Evolutionary conservation across 2,888 invertebrate genomes (phyloP), one percentile per base, ranked within the genome.

Genomic region (Callinectes sapidus): DNA sequence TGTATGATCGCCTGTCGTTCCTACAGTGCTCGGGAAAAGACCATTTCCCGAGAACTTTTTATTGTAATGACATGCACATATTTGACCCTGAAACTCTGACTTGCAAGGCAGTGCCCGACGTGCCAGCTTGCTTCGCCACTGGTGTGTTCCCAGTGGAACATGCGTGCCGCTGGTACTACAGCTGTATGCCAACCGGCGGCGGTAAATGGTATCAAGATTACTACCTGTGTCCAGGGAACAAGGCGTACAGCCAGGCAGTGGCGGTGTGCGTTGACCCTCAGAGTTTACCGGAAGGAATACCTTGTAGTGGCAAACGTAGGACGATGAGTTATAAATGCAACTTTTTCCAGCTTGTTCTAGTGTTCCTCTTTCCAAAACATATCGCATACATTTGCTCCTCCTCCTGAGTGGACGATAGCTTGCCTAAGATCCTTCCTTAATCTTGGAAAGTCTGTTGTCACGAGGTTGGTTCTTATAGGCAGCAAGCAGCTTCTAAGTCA

Each of bases 131-230:
- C 42, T 39, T n/a, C 13, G 87, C 71, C 32, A 16, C 87, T 3
- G 91, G 91, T 18, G 87, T 87, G 23, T 91, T 91, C 39, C 48
- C 91, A 39, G 48, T 90, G 28, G 23, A n/a, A 32, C 32, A 48
- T 14, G 32, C 32, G 1, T 90, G 90, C 54, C 90, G 90, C 28
- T 90, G 90, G 90, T 90, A 66, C 85, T 90, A 90, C 35, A 90
- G 66, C 85, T 90, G 90, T 35, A 54, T 85, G 35, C 85, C 28
- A 35, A 18, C 23, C 55, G 54, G 54, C 16, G 42, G 55, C 32
- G 23, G 54, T 16, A 28, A 23, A 5, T 54, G 54, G 77, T 86
- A 90, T 48, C 86, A 87, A 28, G 87, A 87, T 23, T 90, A 92
- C 54, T 18, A 39, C 90, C 3, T 48, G 14, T 90, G 90, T 54